Base-by-base conservation (phyloP, 2,113 vertebrate genomes). In the Atrichornis clamosus region DNA sequence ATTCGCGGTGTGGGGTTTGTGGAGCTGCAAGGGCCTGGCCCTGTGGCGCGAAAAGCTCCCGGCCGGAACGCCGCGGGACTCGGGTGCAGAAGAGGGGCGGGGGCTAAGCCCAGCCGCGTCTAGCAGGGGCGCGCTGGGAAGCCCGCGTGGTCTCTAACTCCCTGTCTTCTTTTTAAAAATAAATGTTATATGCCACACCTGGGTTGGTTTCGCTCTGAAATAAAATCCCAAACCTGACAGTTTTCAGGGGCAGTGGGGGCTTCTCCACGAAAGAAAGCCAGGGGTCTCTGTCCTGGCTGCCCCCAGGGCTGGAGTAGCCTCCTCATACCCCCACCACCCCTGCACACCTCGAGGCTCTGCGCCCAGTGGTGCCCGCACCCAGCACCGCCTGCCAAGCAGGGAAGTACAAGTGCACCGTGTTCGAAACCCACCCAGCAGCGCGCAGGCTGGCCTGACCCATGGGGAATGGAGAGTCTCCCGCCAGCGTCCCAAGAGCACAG, bases 11-110 rank as follows among this genome's bases (percentile, higher is more conserved):
- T 0, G 14, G 3, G 0, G 1, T 86, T 93, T 96, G 44, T 87
- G 62, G 42, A 82, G 63, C 97, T 97, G 94, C 93, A 65, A 97
- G 96, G 94, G 79, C 96, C 97, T 90, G 79, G 15, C 33, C 35
- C 42, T 35, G 91, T 96, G 96, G 97, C 97, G 97, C 94, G 96
- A 97, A 97, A 97, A 89, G 9, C 70, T 72, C 62, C 74, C 28
- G 44, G 87, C 19, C 78, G 82, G 87, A 65, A 26, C 33, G 33
- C 67, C 7, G 69, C 19, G 19, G 67, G 50, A 42, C 10, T 73
- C 41, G 49, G 21, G 30, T 13, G 35, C 18, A 13, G 13, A 28
- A n/a, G 8, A 30, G 62, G 47, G 16, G 69, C 2, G 15, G 32
- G n/a, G 14, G 5, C 6, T 0, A 6, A 3, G 4, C 3, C 27